Evolutionary conservation across 2,113 vertebrate species (phyloP), one percentile per base, ranked within the genome.

Genomic region (Vombatus ursinus): DNA sequence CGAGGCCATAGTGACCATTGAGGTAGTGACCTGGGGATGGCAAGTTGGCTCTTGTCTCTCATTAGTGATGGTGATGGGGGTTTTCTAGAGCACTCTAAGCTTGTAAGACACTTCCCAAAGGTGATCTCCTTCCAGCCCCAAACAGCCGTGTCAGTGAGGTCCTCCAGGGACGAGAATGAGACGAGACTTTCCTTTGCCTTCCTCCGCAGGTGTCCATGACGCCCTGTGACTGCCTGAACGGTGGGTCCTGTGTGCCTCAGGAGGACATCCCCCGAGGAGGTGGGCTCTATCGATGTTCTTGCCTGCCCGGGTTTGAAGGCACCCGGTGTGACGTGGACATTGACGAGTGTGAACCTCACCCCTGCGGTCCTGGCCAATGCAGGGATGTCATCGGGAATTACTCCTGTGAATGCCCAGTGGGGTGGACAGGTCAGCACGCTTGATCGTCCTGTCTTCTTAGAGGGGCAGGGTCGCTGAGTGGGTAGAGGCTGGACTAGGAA

Each of bases 151-250:
- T 31, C 9, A 11, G 26, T 28, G 37, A 77, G 68, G 37, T n/a
- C 16, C 68, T 77, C 68, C 14, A n/a, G 68, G 14, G 16, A 22
- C 22, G 26, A 26, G 1, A 8, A 8, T 25, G 53, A 57, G 25
- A 8, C 52, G 1, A 93, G 94, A 26, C 97, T 96, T 97, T 92
- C 93, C 93, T 95, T 98, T 97, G 96, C 2, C 28, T 3, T 98
- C 90, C 97, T 95, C 98, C 96, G 4, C 96, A 99, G 99, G 98
- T 99, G 97, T 98, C 95, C 54, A 99, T 99, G 96, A 98, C 95
- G 50, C 94, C 98, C 0, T 99, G 99, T 94, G 98, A 98, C 37
- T 99, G 99, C 97, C 97, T 99, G 92, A 99, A 99, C 7, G 99
- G 98, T 90, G 99, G 99, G 50, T 98, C 98, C 0, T 99, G 99